Percentiles rank a stretch among this genome's conserved stretches.
Conservation (phyloP, 2,888 invertebrate genomes). For the Agrilus mali region DNA sequence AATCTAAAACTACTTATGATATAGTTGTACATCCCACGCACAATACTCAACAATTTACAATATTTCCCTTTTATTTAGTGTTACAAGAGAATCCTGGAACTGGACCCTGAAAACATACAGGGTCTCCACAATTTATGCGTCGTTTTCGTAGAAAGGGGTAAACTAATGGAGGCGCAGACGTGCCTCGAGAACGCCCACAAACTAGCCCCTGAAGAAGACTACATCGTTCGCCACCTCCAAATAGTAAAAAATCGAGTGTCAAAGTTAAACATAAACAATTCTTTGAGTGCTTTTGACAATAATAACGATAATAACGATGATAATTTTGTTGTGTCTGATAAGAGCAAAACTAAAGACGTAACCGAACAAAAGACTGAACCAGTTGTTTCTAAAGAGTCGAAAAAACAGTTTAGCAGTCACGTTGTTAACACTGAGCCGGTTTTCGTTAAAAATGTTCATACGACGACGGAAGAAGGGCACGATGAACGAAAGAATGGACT, state of each 20-base stretch:
- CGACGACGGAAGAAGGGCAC: slow-evolving; percentile 17
- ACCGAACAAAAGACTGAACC: slow-evolving; percentile 30
- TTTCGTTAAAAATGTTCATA: slow-evolving; percentile 31
- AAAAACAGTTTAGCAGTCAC: slow-evolving; percentile 27
- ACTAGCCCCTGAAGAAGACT: slow-evolving; percentile 81
- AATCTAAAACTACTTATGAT: too few species aligned
- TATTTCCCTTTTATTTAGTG: slow-evolving; percentile 42
- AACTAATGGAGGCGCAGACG: slow-evolving; percentile 69
- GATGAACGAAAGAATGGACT: slow-evolving; percentile 7
- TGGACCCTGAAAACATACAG: slow-evolving; percentile 86
- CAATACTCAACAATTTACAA: too few species aligned
- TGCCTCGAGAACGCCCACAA: slow-evolving; percentile 72
- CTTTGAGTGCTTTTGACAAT: slow-evolving; percentile 24
- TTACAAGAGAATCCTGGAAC: slow-evolving; percentile 73
- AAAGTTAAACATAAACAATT: slow-evolving; percentile 28
- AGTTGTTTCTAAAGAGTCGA: slow-evolving; percentile 20
- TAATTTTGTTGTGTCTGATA: slow-evolving; percentile 28
- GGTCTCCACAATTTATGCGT: slow-evolving; percentile 94
- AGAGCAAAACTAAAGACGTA: slow-evolving; percentile 31
- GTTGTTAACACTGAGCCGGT: slow-evolving; percentile 34
- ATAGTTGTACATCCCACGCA: too few species aligned
- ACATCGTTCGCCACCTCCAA: slow-evolving; percentile 78
- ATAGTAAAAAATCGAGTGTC: slow-evolving; percentile 66
- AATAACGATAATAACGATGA: slow-evolving; percentile 23
- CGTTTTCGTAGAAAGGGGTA: slow-evolving; percentile 85